Conservation (phyloP, 2,113 vertebrate genomes). For the Cygnus atratus region DNA sequence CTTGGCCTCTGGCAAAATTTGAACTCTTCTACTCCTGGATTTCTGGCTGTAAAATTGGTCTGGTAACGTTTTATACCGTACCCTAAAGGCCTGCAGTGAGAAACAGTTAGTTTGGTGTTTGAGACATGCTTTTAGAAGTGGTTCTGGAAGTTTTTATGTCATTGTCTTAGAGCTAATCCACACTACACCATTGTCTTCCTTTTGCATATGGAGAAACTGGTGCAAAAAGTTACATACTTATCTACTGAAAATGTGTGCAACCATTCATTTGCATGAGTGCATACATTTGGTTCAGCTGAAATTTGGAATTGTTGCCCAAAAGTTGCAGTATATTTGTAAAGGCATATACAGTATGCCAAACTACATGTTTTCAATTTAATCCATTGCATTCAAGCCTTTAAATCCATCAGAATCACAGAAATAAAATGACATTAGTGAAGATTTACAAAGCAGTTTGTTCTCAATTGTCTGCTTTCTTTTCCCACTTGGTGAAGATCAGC, state of each 20-base stretch:
- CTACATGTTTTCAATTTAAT: not conserved
- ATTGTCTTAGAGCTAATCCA: not conserved
- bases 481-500: not conserved
- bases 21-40: not conserved
- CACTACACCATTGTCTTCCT: not conserved
- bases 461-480: not conserved
- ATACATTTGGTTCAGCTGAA: not conserved
- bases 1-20: not conserved
- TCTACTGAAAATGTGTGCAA: not conserved
- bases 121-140: not conserved
- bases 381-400: not conserved
- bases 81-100: not conserved
- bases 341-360: not conserved
- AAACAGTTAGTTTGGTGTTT: not conserved
- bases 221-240: not conserved
- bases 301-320: not conserved
- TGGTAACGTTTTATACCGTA: not conserved
- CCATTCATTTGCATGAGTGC: not conserved
- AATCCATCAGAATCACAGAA: not conserved
- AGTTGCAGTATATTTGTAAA: not conserved
- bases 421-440: not conserved
- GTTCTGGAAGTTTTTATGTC: slow-evolving; percentile 19
- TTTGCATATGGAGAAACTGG: not conserved
- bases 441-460: not conserved
- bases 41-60: not conserved